Percentiles rank a stretch among this genome's conserved stretches.
These are phyloP conservation scores for Avahi laniger DNA, from an alignment of 2,797 vertebrate genomes.

Conservation along the genomic window DNA sequence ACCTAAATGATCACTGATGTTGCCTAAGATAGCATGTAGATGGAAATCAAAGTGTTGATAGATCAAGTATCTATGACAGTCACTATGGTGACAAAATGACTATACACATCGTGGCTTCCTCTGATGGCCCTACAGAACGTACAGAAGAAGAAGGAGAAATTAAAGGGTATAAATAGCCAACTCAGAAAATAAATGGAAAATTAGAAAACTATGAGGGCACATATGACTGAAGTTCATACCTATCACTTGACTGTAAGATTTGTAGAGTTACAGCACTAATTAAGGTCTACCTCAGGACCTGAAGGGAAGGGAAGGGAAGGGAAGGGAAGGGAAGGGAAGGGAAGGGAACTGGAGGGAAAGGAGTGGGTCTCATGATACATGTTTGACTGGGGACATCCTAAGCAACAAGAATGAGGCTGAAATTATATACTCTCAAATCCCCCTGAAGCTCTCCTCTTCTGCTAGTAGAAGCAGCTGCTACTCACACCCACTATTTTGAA, in stretches of 20 bases:
- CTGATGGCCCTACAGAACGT: background rate
- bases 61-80: background rate
- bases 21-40: background rate
- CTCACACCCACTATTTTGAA: background rate
- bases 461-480: background rate
- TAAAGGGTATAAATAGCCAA: background rate
- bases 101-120: background rate
- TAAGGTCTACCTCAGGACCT: background rate
- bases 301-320: background rate
- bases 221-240: background rate
- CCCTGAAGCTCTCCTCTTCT: background rate
- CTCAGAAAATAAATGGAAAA: background rate
- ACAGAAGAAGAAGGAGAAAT: background rate
- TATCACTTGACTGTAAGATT: background rate
- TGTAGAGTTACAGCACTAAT: background rate
- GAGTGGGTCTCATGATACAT: background rate
- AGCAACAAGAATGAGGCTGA: background rate
- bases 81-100: background rate
- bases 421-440: background rate
- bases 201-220: background rate
- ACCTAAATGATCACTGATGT: background rate
- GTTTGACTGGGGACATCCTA: background rate
- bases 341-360: background rate
- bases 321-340: background rate
- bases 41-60: background rate